Evolutionary conservation across 2,797 vertebrate species (phyloP), one percentile per base, ranked within the genome.

Genomic region (Scarus forsteni): DNA sequence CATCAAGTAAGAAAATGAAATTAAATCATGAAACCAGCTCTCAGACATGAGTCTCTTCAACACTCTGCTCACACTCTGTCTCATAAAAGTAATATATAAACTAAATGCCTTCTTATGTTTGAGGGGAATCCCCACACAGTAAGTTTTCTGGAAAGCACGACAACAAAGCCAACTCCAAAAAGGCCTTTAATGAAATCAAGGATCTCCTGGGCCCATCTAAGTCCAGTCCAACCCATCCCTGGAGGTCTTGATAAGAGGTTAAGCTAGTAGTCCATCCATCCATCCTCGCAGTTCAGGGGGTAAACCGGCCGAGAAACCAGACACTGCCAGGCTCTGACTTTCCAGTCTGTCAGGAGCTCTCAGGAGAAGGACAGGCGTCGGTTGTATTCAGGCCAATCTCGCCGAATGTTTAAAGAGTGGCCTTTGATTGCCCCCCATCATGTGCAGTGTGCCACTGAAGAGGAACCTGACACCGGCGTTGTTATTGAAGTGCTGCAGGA

Each of bases 391-490:
- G 85, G 87, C 80, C 89, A 88, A 36, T 71, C 81, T 64, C 60
- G 64, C 83, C 81, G 53, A 58, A 78, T 74, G 84, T 82, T 27
- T 75, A 66, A 87, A 74, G 84, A 88, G 65, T 88, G 88, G 80
- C 87, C 89, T 89, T 91, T 88, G 87, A 88, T 88, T 93, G 86
- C 89, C 87, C 84, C 75, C 59, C 73, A 46, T 83, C 58, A 72
- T 87, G 81, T 81, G 73, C 62, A 84, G 76, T 70, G 66, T 49
- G 64, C 79, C 70, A 75, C 79, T 53, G 75, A 75, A 79, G 75
- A 67, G 88, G 82, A 94, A 94, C 88, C 77, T 13, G 90, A 94
- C 91, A 92, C 93, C 76, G 75, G 64, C 75, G 82, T 89, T 92
- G 90, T 91, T 91, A 91, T 88, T 90, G 88, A 89, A 89, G 78